Evolutionary conservation across 2,888 invertebrate genomes (phyloP), one percentile per base, ranked within the genome.

Genomic region (Andricus quercusramuli): DNA sequence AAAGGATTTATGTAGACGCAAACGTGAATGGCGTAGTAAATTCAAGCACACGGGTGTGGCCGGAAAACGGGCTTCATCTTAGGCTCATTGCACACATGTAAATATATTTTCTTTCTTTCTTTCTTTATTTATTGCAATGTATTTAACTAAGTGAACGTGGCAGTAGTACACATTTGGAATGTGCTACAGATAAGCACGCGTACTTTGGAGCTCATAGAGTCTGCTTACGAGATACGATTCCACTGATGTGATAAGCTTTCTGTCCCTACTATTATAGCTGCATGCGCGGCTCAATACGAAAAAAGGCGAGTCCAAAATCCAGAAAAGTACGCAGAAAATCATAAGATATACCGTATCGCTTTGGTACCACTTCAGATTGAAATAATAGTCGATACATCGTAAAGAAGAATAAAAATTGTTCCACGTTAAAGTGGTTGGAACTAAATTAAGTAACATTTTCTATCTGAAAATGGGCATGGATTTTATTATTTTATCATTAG

Each of bases 1-100:
- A 82, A 85, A 85, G 86, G 87, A 88, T 88, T 88, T 88, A 88
- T 88, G 88, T 87, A 86, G 86, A 87, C 86, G 84, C 85, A 86
- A 87, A 86, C 88, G 88, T 88, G 88, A 88, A 88, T 87, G 88
- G 87, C 86, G 87, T 88, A 88, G 88, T 88, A 88, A 88, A 88
- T 88, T 84, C 85, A 87, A 83, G 85, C 84, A 81, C 78, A 84
- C 87, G 88, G 87, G 88, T 83, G 88, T 87, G 88, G 88, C 87
- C 85, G 84, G 86, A 85, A 85, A 84, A 83, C 80, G 76, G 81
- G n/a, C 70, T 74, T 74, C 51, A 74, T 56, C 70, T 74, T 74
- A 56, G 70, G 51, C 32, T 74, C 32, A 56, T 32, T 74, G 51
- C 56, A 8, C 20, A 29, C 8, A 70, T 20, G 29, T 44, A 47